Percentiles rank a stretch among this genome's conserved stretches.
Evolutionary conservation across 1,140 invertebrate genomes (phyloP).

Genomic region (Chelonus insularis): DNA sequence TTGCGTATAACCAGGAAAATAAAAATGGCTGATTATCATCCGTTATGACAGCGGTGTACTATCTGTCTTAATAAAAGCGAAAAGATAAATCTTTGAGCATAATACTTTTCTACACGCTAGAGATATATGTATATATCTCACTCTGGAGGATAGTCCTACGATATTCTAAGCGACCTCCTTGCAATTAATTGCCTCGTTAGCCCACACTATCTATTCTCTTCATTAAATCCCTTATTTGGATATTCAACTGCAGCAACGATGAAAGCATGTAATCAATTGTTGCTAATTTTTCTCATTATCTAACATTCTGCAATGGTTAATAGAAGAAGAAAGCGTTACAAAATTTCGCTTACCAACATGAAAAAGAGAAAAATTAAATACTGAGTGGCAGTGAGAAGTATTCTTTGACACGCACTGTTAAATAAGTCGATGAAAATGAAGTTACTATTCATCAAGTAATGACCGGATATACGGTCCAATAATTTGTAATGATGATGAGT

Average conservation of each 20-base stretch:
- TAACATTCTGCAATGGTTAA: no score
- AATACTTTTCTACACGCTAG: constrained; percentile 4
- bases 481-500: constrained; percentile 20
- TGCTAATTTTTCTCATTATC: no score
- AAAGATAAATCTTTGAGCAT: constrained; percentile 10
- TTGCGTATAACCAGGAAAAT: no score
- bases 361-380: not conserved
- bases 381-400: not conserved
- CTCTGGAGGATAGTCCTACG: constrained; percentile 3
- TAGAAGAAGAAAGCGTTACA: not conserved
- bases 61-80: constrained; percentile 24
- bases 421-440: not conserved
- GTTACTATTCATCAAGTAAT: constrained; percentile 7
- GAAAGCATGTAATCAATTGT: no score
- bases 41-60: not conserved
- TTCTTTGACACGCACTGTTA: not conserved
- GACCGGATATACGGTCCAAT: constrained; percentile 20
- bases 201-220: no score
- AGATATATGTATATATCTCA: constrained; percentile 14
- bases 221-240: no score
- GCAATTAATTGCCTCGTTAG: constrained; percentile 25
- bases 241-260: no score
- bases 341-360: not conserved
- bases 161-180: constrained; percentile 21
- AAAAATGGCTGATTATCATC: no score